Conservation (phyloP, 2,797 vertebrate genomes). For the Falco concolor region DNA sequence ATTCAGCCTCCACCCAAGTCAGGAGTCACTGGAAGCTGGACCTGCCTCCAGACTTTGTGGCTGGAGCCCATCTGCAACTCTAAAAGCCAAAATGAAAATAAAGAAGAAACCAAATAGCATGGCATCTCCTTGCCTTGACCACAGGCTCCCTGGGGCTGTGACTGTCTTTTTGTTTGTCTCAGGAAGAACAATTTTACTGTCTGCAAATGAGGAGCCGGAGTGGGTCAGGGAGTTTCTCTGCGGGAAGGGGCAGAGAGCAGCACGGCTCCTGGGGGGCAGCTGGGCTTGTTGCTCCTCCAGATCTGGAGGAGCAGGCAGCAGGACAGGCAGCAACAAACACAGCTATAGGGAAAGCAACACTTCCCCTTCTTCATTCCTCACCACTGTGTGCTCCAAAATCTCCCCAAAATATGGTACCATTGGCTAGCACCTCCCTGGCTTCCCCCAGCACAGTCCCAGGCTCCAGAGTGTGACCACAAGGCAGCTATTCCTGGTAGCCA, state of each 20-base stretch:
- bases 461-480: rapidly evolving
- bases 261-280: background rate
- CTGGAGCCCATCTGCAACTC: constrained; percentile 23
- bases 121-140: constrained; percentile 15
- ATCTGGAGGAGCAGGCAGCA: background rate
- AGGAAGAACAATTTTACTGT: constrained; percentile 11
- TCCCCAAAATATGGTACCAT: background rate
- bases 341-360: background rate
- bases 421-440: background rate
- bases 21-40: background rate
- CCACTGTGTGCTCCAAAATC: background rate
- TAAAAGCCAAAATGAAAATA: constrained; percentile 29
- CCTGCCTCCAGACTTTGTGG: background rate
- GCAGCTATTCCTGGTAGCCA: background rate
- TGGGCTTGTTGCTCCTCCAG: background rate
- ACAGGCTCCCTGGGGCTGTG: constrained; percentile 33
- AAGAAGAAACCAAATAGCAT: constrained; percentile 8
- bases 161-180: constrained; percentile 21
- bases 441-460: background rate
- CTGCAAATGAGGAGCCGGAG: background rate
- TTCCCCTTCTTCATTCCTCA: background rate
- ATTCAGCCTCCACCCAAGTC: background rate
- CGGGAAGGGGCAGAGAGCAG: background rate
- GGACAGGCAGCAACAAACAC: background rate
- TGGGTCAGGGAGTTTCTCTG: background rate